These are phyloP conservation scores for Eustalomyia histrio DNA, from an alignment of 2,888 invertebrate species.

Conservation along the genomic window DNA sequence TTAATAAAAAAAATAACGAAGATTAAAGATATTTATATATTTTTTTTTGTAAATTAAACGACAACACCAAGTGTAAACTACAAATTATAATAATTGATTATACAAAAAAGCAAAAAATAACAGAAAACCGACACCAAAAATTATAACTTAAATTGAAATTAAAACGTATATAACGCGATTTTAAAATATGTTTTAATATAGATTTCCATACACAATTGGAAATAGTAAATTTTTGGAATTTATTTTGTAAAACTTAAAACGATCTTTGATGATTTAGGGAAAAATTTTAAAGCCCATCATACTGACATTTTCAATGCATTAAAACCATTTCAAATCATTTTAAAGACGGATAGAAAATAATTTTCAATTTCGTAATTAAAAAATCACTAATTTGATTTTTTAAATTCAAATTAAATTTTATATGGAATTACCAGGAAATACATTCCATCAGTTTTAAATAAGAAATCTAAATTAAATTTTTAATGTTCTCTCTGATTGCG, in stretches of 20 bases:
- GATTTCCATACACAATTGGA: not conserved
- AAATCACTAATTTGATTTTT: too few relatives aligned
- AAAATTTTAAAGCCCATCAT: too few relatives aligned
- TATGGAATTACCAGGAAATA: too few relatives aligned
- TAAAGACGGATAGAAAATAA: too few relatives aligned
- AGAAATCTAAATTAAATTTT: too few relatives aligned
- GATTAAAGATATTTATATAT: not conserved
- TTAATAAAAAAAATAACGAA: constrained; percentile 28
- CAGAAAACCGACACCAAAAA: constrained; percentile 44
- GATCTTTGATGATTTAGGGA: too few relatives aligned
- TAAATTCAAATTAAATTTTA: too few relatives aligned
- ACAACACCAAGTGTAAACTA: constrained; percentile 23
- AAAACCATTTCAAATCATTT: too few relatives aligned
- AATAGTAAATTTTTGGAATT: not conserved
- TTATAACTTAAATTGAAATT: not conserved
- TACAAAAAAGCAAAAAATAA: constrained; percentile 12
- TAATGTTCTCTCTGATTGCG: too few relatives aligned
- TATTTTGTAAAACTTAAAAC: not conserved
- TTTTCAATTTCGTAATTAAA: too few relatives aligned
- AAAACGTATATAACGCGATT: not conserved
- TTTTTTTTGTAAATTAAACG: constrained; percentile 5
- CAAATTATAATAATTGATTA: constrained; percentile 21
- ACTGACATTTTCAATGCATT: too few relatives aligned
- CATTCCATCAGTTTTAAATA: too few relatives aligned
- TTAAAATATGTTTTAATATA: not conserved